A percentile compares a stretch with the other conserved stretches of the same genome.
These are phyloP conservation scores for Gobio gobio DNA, from an alignment of 2,113 vertebrate species.

Conservation along the genomic window DNA sequence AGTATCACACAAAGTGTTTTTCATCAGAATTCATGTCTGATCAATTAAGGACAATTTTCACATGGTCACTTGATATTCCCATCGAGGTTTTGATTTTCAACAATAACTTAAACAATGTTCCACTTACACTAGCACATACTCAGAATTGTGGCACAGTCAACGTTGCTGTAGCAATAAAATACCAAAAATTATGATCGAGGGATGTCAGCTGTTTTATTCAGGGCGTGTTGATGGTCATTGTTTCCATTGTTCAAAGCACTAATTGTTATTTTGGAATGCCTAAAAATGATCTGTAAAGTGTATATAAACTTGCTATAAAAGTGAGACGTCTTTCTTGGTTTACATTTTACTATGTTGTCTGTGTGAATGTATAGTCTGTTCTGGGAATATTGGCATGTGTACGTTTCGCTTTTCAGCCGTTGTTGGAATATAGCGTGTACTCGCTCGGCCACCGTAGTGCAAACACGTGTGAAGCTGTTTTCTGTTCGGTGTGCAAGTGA, in stretches of 20 bases:
- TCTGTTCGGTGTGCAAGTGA: not conserved
- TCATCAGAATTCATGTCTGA: not conserved
- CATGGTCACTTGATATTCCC: not conserved
- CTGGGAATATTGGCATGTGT: not conserved
- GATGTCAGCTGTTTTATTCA: slow-evolving; percentile 68
- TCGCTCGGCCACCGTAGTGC: slow-evolving; percentile 11
- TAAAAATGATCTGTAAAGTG: slow-evolving; percentile 79
- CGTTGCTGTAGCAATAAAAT: slow-evolving; percentile 86
- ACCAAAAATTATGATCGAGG: slow-evolving; percentile 73
- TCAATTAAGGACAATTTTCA: not conserved
- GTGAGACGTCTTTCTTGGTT: slow-evolving; percentile 37
- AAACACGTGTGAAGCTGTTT: slow-evolving; percentile 21
- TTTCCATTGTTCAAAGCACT: slow-evolving; percentile 63
- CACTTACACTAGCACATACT: slow-evolving; percentile 54
- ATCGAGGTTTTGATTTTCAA: not conserved
- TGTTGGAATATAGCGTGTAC: not conserved
- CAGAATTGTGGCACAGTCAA: slow-evolving; percentile 63
- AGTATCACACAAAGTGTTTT: slow-evolving; percentile 17
- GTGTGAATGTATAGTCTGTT: slow-evolving; percentile 36
- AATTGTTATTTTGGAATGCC: slow-evolving; percentile 70
- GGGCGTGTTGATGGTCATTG: slow-evolving; percentile 65
- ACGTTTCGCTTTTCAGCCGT: too few species aligned
- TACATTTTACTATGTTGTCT: slow-evolving; percentile 47
- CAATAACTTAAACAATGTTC: slow-evolving; percentile 10
- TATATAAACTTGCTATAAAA: slow-evolving; percentile 82